Evolutionary conservation across 2,797 vertebrate genomes (phyloP).

Genomic region (Champsocephalus gunnari): DNA sequence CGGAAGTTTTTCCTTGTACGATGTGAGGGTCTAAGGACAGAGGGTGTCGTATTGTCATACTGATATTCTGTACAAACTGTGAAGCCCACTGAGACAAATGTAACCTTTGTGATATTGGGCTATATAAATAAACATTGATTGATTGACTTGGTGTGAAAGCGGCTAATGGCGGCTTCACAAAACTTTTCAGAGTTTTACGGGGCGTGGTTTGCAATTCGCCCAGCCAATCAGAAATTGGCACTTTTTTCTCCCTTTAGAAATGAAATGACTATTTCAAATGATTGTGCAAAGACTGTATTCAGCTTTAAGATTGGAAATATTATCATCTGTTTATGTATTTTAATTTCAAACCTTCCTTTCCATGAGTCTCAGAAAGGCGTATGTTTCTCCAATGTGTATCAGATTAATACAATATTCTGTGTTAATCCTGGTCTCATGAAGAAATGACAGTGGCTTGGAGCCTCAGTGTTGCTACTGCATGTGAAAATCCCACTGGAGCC

Average conservation of each 20-base stretch:
- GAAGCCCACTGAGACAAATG: too few species aligned
- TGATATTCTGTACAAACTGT: too few species aligned
- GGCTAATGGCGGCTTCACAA: too few species aligned
- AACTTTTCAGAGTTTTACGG: too few species aligned
- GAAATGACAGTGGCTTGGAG: constrained; percentile 31
- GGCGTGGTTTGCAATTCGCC: too few species aligned
- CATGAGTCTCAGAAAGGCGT: neutral
- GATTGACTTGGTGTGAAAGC: too few species aligned
- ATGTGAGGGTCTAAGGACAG: too few species aligned
- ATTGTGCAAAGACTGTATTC: constrained; percentile 1
- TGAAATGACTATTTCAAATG: neutral
- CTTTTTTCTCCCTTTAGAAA: neutral
- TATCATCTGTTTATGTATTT: constrained; percentile 11
- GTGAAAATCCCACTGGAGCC: constrained; percentile 63
- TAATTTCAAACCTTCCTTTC: constrained; percentile 14
- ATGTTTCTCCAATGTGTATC: constrained; percentile 26
- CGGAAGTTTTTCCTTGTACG: too few species aligned
- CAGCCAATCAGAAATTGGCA: too few species aligned
- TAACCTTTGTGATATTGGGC: too few species aligned
- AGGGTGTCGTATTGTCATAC: too few species aligned
- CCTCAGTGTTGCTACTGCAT: constrained; percentile 42
- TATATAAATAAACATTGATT: too few species aligned
- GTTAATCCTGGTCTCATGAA: constrained; percentile 23
- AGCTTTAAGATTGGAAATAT: neutral
- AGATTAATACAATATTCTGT: constrained; percentile 24